Base-by-base conservation (phyloP, 2,888 invertebrate species). In the Cerceris ruficornis region DNA sequence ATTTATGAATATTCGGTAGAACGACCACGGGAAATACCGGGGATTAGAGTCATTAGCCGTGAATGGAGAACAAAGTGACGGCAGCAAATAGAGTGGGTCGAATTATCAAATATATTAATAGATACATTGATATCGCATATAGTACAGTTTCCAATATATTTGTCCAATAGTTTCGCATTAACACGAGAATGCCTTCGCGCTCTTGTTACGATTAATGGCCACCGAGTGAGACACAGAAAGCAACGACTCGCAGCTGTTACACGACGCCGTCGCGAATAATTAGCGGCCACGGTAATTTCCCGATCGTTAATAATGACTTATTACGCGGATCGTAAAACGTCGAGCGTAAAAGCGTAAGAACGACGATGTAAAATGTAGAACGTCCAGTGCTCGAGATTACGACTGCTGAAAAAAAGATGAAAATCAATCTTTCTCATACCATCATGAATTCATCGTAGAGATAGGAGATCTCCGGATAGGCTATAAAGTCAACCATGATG, bases 401-500 rank as follows among this genome's bases (percentile, higher is more conserved):
- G 2, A 2, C 8, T 15, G 7, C 14, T 59, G 42, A 49, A 15
- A 7, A 62, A 54, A 71, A 55, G 52, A 57, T 17, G 14, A 13
- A 50, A 15, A 69, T 65, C 39, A 67, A 52, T 46, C 13, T 54
- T 52, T 39, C 52, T n/a, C 84, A 17, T 85, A 85, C 82, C 90
- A 89, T 91, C 88, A 91, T 85, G 81, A 91, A 84, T 77, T 91
- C 88, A 84, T 91, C 89, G 88, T 88, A 90, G 86, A 91, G 89
- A 80, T 89, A 90, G 70, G 91, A 90, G 81, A 91, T 88, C 86
- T 91, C 90, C 75, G 90, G 91, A 69, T 89, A 89, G 67, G 88
- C 83, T 73, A 92, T 89, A 87, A 91, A 91, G 87, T 91, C 92
- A 77, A 91, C 91, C 91, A 91, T 91, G 83, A 72, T 89, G 85